Evolutionary conservation across 2,888 invertebrate species (phyloP), one percentile per base, ranked within the genome.

Genomic region (Ecliptopera silaceata): DNA sequence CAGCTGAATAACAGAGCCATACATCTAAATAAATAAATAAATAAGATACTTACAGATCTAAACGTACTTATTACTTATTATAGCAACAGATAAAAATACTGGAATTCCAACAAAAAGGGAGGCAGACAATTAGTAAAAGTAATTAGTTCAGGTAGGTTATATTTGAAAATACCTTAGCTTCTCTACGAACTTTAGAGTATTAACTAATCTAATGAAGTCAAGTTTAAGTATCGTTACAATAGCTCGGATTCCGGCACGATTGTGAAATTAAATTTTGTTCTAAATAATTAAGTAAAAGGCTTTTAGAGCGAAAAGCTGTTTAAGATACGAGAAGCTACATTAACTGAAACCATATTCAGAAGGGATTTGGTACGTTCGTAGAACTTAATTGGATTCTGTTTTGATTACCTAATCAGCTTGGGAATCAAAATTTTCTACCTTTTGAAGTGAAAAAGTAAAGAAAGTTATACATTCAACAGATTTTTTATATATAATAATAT

Each of bases 221-320:
- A 44, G 31, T 31, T 36, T 39, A 11, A 17, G 26, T 44, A 44
- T 44, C 17, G 42, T 26, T 51, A 34, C 6, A 44, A 34, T 51
- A 36, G 32, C 13, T 22, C n/a, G 26, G 29, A 13, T 36, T 44
- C 38, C 15, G 43, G 18, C 12, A 12, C 13, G 34, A 50, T 51
- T 17, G 34, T 22, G 34, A 43, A 51, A 52, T 46, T 42, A 17
- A 46, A 39, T 32, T 41, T 50, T 13, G 34, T 18, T 50, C 38
- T 36, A 12, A 38, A 44, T 54, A 54, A 47, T 54, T 54, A 42
- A 42, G 42, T 52, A 34, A 13, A 12, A 36, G 29, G 36, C 29
- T 41, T 18, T 32, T 36, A 26, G 4, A 20, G 34, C 51, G 34
- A 31, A 52, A 45, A 45, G 31, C 52, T 43, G 18, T 29, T 44